Evolutionary conservation across 2,113 vertebrate species (phyloP), one percentile per base, ranked within the genome.

Genomic region (Anser brachyrhynchus): DNA sequence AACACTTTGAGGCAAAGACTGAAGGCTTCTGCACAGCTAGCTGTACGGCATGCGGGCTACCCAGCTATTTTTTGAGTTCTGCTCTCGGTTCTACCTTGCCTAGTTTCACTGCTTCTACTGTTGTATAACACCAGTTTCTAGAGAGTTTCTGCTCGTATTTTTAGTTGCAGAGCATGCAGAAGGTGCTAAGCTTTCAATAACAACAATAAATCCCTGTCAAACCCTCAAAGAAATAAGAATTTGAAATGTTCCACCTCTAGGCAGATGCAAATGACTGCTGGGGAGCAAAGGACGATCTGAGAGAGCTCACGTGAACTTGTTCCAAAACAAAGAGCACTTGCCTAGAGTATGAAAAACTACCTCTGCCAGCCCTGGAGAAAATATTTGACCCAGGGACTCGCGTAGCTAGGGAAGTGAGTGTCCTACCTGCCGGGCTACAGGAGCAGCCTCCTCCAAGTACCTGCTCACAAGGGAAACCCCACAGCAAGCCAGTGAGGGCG

Each of bases 401-500:
- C 37, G 0, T 4, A 2, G 13, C 13, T n/a, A 25, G 31, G 43
- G 29, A 46, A 69, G 43, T 15, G 11, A 28, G 39, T 58, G 57
- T 33, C 57, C 5, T 31, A 64, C 7, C 33, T 69, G 37, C 39
- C 15, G 35, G 72, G 79, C 64, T 73, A 39, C 55, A 83, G 33
- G 41, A 76, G 39, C 9, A 20, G 54, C 6, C 54, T 66, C 79
- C 54, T 62, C 0, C 0, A 62, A 79, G 62, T 17, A 52, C 25
- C 86, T 61, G 43, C 58, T 61, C 22, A 10, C 59, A 76, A 35
- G 5, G 21, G 39, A 69, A 86, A 37, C 29, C 58, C 90, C 28
- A 11, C 46, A 22, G 46, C 74, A 72, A 43, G 37, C 28, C 59
- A 79, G 62, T 57, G 28, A 9, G 1, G 35, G 0, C 0, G 0